Conservation (phyloP, 2,113 vertebrate species). For the Myrmecophaga tridactyla region DNA sequence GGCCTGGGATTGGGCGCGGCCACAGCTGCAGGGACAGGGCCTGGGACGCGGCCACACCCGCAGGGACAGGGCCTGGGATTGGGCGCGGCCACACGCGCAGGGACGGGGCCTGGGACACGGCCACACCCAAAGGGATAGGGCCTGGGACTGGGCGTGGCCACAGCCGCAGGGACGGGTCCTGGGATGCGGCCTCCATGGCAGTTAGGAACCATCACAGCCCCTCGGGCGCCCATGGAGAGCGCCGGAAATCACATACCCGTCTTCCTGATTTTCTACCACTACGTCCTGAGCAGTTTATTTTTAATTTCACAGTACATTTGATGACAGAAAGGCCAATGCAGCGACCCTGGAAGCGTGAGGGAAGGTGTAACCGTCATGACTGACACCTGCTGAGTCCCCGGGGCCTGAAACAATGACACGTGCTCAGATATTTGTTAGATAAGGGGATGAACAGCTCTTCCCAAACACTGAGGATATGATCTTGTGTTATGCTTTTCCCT, state of each 20-base stretch:
- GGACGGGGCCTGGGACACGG: too few species aligned
- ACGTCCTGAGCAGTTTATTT: background rate
- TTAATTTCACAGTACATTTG: background rate
- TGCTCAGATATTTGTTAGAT: background rate
- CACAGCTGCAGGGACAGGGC: too few species aligned
- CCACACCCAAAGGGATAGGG: too few species aligned
- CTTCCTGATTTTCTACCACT: background rate
- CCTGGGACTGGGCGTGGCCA: too few species aligned
- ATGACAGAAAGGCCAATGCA: background rate
- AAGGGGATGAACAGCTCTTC: background rate
- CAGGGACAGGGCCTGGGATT: too few species aligned
- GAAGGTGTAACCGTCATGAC: background rate
- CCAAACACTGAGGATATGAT: background rate
- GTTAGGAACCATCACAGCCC: background rate
- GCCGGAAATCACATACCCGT: background rate
- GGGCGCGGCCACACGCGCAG: too few species aligned
- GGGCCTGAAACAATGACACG: background rate
- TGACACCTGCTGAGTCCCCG: background rate
- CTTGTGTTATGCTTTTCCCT: background rate
- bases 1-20: too few species aligned
- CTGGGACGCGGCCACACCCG: too few species aligned
- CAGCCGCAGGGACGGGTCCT: too few species aligned
- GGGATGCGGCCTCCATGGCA: too few species aligned
- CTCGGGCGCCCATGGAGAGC: background rate
- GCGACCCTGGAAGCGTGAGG: constrained; percentile 24